Evolutionary conservation across 2,797 vertebrate species (phyloP), one percentile per base, ranked within the genome.

Genomic region (Myotis findleyi): DNA sequence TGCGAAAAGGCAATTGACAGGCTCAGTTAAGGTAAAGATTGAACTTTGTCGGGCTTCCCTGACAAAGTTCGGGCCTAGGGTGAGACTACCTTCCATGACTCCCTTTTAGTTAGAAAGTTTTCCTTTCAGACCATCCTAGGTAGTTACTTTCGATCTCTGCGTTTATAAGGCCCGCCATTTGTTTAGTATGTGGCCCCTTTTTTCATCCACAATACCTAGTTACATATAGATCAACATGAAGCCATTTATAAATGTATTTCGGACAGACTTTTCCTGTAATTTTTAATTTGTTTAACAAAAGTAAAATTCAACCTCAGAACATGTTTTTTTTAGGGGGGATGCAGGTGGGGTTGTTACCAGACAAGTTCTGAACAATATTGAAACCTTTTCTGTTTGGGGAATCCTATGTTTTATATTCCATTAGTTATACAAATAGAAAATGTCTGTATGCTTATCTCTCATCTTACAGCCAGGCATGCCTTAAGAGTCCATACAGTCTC

Each of bases 271-370:
- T 80, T 87, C 55, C 13, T 73, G 12, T 23, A 77, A 57, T 79
- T 91, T 69, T 93, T 76, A 57, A 82, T 93, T 49, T 94, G 57
- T 57, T 49, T 68, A n/a, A n/a, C 3, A 18, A 66, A n/a, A 96
- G 57, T 93, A 83, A 94, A 89, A 86, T 75, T 94, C 14, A 91
- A 59, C 33, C 49, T 73, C 57, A 68, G 71, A n/a, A 57, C 20
- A 6, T 41, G 33, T 80, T 62, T 82, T 59, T 13, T 71, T 71
- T 23, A 17, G 14, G 14, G 30, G 30, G 25, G 13, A 0, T 2
- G 33, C 5, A 9, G 1, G 8, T 55, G 17, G 27, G 1, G 16
- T 57, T 38, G 16, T 73, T 87, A 38, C 25, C 25, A 41, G 12
- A 27, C 38, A 77, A 82, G 20, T 68, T 94, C 36, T 83, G 73